Percentiles rank a stretch among this genome's conserved stretches.
Evolutionary conservation across 2,888 invertebrate species (phyloP).

Genomic region (Chymomyza procnemis): DNA sequence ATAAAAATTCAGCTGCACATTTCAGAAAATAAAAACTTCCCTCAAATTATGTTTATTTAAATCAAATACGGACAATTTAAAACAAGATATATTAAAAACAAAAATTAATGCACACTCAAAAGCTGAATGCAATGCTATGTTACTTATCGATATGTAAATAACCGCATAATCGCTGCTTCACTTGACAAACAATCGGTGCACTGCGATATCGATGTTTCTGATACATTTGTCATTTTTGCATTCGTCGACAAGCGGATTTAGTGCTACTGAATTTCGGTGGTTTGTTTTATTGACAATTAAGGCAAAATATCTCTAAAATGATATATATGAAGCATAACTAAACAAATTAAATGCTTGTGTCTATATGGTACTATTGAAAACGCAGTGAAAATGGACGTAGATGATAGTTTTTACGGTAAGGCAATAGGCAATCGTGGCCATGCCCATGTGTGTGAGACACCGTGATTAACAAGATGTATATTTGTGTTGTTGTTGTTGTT

Average conservation of each 20-base stretch:
- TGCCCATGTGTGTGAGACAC: neutral
- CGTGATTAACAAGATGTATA: slow-evolving; percentile 10
- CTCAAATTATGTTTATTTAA: too few species aligned
- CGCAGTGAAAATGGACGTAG: slow-evolving; percentile 42
- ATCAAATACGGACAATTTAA: too few species aligned
- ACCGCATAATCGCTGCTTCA: too few species aligned
- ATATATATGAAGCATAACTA: neutral
- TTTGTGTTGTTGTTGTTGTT: slow-evolving; percentile 2
- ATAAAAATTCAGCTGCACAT: too few species aligned
- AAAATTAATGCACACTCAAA: neutral
- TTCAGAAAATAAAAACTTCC: too few species aligned
- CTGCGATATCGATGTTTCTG: neutral
- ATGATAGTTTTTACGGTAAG: slow-evolving; percentile 55
- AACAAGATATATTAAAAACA: too few species aligned
- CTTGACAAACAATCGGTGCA: neutral
- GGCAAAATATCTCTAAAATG: neutral
- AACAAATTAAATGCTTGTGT: neutral
- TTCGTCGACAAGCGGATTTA: slow-evolving; percentile 48
- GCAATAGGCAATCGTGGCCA: neutral
- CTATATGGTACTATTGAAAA: neutral
- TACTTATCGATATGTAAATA: neutral
- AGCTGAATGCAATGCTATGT: neutral
- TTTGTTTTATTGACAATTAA: neutral
- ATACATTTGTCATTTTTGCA: slow-evolving; percentile 33
- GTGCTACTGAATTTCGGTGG: neutral